These are phyloP conservation scores for Gymnopithys bicolor DNA, from an alignment of 2,797 vertebrate genomes.

Conservation along the genomic window DNA sequence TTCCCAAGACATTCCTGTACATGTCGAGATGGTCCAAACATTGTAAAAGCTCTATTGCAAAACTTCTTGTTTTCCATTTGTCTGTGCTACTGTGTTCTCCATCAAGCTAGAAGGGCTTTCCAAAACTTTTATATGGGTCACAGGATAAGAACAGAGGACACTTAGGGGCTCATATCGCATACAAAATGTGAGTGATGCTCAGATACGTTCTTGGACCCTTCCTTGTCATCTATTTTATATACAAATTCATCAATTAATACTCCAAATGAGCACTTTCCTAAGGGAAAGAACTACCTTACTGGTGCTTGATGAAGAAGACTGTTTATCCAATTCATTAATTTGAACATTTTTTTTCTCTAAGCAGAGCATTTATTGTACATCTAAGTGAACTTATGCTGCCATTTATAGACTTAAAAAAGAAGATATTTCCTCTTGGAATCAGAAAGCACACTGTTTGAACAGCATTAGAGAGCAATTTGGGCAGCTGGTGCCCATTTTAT, in stretches of 20 bases:
- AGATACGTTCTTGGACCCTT: not conserved
- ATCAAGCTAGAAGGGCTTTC: not conserved
- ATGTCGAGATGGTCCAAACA: not conserved
- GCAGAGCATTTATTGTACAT: not conserved
- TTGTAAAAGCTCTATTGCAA: not conserved
- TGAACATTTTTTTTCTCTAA: not conserved
- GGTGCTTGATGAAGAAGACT: not conserved
- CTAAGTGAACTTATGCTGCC: slow-evolving; percentile 31
- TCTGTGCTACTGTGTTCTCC: not conserved
- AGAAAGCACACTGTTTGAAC: slow-evolving; percentile 45
- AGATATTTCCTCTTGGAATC: slow-evolving; percentile 32
- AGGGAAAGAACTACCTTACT: not conserved
- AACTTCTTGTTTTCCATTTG: not conserved
- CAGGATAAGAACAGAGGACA: not conserved
- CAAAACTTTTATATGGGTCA: not conserved
- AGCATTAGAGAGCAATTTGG: slow-evolving; percentile 44
- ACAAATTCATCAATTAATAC: not conserved
- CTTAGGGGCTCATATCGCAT: not conserved
- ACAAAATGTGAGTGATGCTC: not conserved
- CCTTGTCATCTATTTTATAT: not conserved
- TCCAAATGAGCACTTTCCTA: not conserved
- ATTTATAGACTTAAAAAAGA: slow-evolving; percentile 34
- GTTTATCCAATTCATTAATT: not conserved
- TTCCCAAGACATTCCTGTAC: not conserved
- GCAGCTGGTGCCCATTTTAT: slow-evolving; percentile 52